A percentile compares a stretch with the other conserved stretches of the same genome.
These are phyloP conservation scores for Bathynomus jamesi DNA, from an alignment of 1,140 invertebrate genomes.

Conservation along the genomic window DNA sequence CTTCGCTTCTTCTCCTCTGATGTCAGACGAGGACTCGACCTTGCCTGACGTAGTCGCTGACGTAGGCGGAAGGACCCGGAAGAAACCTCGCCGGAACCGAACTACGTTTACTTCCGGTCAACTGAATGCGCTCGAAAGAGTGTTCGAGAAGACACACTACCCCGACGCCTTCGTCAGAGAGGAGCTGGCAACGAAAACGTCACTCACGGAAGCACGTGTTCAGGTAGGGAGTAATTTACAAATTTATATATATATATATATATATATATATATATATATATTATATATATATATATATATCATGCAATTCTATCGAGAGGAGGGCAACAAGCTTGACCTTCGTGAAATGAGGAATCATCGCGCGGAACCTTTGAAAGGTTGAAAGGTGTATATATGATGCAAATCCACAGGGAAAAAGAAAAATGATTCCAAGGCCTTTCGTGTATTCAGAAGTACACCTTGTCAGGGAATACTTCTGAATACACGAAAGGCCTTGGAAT, in stretches of 20 bases:
- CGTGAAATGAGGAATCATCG: too few species aligned
- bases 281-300: too few species aligned
- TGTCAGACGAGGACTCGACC: slow-evolving; percentile 7
- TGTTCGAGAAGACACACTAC: slow-evolving; percentile 91
- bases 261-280: neutral
- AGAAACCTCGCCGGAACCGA: slow-evolving; percentile 59
- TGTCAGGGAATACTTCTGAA: too few species aligned
- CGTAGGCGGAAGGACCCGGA: slow-evolving; percentile 18
- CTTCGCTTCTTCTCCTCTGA: too few species aligned
- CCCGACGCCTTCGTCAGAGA: slow-evolving; percentile 91
- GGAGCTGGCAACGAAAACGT: slow-evolving; percentile 78
- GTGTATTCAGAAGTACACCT: too few species aligned
- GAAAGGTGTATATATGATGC: too few species aligned
- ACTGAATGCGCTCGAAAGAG: slow-evolving; percentile 77
- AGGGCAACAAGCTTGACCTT: too few species aligned
- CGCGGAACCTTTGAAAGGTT: too few species aligned
- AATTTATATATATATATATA: neutral
- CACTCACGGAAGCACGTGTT: slow-evolving; percentile 81
- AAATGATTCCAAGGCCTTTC: too few species aligned
- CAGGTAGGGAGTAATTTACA: slow-evolving; percentile 52
- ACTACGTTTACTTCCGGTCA: slow-evolving; percentile 90
- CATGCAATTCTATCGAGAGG: too few species aligned
- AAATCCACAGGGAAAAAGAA: too few species aligned
- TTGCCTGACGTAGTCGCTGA: slow-evolving; percentile 1
- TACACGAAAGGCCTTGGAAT: too few species aligned